Evolutionary conservation across 2,113 vertebrate species (phyloP), one percentile per base, ranked within the genome.

Genomic region (Polypterus senegalus): DNA sequence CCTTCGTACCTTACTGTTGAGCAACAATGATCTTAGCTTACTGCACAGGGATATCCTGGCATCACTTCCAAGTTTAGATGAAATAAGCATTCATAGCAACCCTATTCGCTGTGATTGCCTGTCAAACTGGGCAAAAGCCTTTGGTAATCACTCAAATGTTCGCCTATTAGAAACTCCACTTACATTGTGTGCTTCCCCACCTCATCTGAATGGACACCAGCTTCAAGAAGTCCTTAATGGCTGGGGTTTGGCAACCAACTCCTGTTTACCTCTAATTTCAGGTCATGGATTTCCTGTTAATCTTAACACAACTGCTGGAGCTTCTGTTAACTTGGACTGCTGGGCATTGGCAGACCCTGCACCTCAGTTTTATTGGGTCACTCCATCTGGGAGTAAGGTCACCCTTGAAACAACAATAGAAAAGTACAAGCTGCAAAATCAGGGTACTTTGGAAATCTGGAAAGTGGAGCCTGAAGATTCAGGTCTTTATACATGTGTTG

Each of bases 291-390:
- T 87, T n/a, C 82, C 78, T 0, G 49, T 71, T 0, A 60, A 71
- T 54, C 61, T 89, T 47, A 86, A 87, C 6, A 62, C 84, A 64
- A 81, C 77, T 5, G 64, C 69, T 0, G 83, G 84, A 47, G 74
- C 80, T 63, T 77, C 81, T 47, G 70, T 87, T 61, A 80, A 77
- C 0, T 65, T 89, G 48, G 75, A 81, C 64, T 90, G 88, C 69
- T 82, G 80, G 70, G 88, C 85, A 0, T 81, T 82, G 4, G 83
- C 86, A 43, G 84, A 89, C 57, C 86, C 86, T 3, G 73, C 76
- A 52, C 85, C 88, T 3, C 85, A 88, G 69, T 85, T 88, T 64
- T 87, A 88, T 61, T 88, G 88, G 88, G 80, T 89, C 47, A 84
- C 84, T 1, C 86, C 85, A 3, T 81, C 78, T 2, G 88, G 88